A percentile compares a stretch with the other conserved stretches of the same genome.
These are phyloP conservation scores for Oophaga pumilio DNA, from an alignment of 2,113 vertebrate species.

Conservation along the genomic window DNA sequence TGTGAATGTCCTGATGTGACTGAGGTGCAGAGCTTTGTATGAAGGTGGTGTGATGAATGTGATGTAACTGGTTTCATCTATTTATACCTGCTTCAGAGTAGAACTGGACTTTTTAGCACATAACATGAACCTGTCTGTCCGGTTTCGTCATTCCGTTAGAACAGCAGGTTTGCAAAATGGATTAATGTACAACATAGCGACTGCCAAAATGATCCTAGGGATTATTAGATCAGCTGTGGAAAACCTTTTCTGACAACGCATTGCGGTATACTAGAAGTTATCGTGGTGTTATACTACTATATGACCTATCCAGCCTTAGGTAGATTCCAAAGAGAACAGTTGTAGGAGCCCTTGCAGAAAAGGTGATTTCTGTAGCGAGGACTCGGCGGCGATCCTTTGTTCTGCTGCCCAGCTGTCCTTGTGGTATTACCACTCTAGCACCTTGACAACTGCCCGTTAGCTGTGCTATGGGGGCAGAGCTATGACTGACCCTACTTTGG, in stretches of 20 bases:
- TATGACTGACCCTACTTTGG: background rate
- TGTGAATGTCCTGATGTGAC: background rate
- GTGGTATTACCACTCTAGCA: constrained; percentile 11
- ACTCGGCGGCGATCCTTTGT: background rate
- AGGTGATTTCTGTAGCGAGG: background rate
- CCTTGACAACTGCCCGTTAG: constrained; percentile 42
- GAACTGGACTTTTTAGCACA: constrained; percentile 27
- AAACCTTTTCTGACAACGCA: background rate
- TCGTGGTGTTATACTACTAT: background rate
- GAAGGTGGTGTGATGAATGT: background rate
- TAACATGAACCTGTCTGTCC: constrained; percentile 11
- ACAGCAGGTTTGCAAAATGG: constrained; percentile 2
- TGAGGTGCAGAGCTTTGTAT: background rate
- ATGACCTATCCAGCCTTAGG: background rate
- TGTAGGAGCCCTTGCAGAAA: background rate
- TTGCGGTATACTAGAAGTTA: background rate
- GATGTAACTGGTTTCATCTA: constrained; percentile 6
- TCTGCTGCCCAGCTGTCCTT: background rate
- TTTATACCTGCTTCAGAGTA: constrained; percentile 48
- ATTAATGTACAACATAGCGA: constrained; percentile 1
- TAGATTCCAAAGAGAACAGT: background rate
- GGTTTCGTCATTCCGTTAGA: background rate
- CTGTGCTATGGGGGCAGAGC: constrained; percentile 14
- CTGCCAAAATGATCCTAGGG: background rate
- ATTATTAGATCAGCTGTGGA: background rate